A percentile compares a stretch with the other conserved stretches of the same genome.
phyloP scores from a whole-genome alignment of 2,797 vertebrate species.

The Rhabdophis nuchalis region DNA sequence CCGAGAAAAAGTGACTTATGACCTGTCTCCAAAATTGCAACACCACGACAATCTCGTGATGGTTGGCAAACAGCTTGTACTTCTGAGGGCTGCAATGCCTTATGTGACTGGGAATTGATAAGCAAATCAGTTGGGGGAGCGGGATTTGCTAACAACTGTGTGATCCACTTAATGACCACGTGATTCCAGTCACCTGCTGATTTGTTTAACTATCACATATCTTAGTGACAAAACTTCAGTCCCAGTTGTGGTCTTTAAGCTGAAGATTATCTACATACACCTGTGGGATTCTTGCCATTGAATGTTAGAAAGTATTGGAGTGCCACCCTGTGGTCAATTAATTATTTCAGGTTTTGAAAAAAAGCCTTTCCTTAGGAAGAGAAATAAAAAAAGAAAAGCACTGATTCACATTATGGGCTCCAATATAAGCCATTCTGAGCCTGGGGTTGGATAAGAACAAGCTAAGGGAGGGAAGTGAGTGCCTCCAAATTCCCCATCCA shows the following conservation, averaged over 20 bases:
- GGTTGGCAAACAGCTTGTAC: too few relatives aligned
- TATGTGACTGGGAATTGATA: too few relatives aligned
- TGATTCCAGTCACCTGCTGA: too few relatives aligned
- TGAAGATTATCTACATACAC: neutral
- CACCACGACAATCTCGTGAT: too few relatives aligned
- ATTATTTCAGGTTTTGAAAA: neutral
- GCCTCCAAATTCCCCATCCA: neutral
- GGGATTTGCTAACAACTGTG: too few relatives aligned
- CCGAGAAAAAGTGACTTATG: too few relatives aligned
- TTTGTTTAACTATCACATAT: too few relatives aligned
- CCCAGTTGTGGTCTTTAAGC: neutral
- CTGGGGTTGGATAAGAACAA: too few relatives aligned
- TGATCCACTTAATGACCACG: too few relatives aligned
- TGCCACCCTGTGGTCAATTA: slow-evolving; percentile 46
- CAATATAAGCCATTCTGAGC: neutral
- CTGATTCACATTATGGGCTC: neutral
- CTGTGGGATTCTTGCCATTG: neutral
- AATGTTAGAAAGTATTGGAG: slow-evolving; percentile 21
- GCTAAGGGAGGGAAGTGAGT: neutral
- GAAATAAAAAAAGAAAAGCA: neutral
- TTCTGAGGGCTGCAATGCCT: too few relatives aligned
- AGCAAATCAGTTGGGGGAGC: too few relatives aligned
- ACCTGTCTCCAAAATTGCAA: too few relatives aligned
- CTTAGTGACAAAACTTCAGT: neutral
- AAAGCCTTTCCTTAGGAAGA: neutral